Base-by-base conservation (phyloP, 2,888 invertebrate genomes). In the Thymelicus lineola region DNA sequence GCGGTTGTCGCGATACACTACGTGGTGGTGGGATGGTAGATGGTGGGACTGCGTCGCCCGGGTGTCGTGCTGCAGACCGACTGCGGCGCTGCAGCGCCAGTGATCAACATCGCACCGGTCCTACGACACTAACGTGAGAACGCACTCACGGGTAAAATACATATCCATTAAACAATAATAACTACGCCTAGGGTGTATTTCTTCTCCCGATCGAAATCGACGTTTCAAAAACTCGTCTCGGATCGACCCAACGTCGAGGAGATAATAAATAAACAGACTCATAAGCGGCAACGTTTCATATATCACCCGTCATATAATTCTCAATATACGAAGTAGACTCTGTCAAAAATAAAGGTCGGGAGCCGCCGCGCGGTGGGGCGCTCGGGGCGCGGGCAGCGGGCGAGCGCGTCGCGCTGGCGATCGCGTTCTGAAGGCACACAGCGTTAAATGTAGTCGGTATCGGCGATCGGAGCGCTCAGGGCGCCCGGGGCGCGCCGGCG, bases 391-490 rank as follows among this genome's bases (percentile, higher is more conserved):
- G 83, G 86, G 80, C 90, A 82, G 88, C 91, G 53, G 9, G 53
- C 53, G 53, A 53, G 53, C 53, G 53, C 53, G 53, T 53, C 53
- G 53, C 53, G 53, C 53, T 53, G 53, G 95, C 95, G 96, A 96
- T 96, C 95, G 96, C 96, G 53, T 53, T 96, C 96, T 48, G 95
- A 95, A 96, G 96, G 96, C 96, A 96, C 96, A 96, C 96, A 96
- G 96, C 96, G 93, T 95, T 94, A 94, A 94, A 94, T 94, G 94
- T 94, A 93, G 93, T 93, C 88, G 93, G 66, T 60, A 60, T 93
- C 90, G 88, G 89, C 89, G 90, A 88, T 87, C 87, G 87, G 76
- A 79, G 86, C 82, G 86, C 86, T 86, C 86, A 28, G 28, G 88
- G 89, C 89, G 90, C 88, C 87, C 87, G 87, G 76, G 79, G 86